Evolutionary conservation across 1,140 invertebrate genomes (phyloP).

Genomic region (Caligus rogercresseyi): DNA sequence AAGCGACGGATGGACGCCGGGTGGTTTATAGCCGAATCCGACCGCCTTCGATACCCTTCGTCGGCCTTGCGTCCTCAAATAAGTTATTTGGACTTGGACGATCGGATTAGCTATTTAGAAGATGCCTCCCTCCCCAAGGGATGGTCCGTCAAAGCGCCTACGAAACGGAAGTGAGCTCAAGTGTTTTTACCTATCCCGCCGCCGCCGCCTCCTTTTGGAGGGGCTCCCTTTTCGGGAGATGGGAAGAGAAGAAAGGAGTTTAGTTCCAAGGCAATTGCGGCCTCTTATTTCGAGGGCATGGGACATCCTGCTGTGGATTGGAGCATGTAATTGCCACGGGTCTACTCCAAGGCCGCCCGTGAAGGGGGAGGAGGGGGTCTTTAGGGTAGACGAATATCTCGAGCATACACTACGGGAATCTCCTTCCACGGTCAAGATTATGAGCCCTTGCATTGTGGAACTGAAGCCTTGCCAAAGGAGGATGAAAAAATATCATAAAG

Average conservation of each 20-base stretch:
- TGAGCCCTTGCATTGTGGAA: too few relatives aligned
- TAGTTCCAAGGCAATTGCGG: background rate
- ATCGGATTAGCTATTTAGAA: background rate
- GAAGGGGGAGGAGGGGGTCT: too few relatives aligned
- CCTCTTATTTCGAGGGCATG: conserved; percentile 2
- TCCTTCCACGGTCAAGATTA: too few relatives aligned
- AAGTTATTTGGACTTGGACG: background rate
- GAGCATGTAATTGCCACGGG: conserved; percentile 2
- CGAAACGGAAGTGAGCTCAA: background rate
- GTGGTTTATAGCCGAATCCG: conserved; percentile 2
- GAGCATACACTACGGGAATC: too few relatives aligned
- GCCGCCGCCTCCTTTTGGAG: background rate
- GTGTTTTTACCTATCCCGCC: background rate
- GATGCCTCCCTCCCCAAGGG: conserved; percentile 3
- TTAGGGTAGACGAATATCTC: too few relatives aligned
- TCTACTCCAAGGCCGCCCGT: background rate
- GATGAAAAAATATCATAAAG: too few relatives aligned
- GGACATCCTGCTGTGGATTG: conserved; percentile 9
- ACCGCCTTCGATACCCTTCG: background rate
- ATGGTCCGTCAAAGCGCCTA: background rate
- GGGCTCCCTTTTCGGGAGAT: too few relatives aligned
- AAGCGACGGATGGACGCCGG: background rate
- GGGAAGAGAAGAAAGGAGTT: background rate
- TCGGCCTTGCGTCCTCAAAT: background rate
- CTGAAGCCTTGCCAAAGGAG: too few relatives aligned